Evolutionary conservation across 1,140 invertebrate species (phyloP).

Genomic region (Eufriesea mexicana): DNA sequence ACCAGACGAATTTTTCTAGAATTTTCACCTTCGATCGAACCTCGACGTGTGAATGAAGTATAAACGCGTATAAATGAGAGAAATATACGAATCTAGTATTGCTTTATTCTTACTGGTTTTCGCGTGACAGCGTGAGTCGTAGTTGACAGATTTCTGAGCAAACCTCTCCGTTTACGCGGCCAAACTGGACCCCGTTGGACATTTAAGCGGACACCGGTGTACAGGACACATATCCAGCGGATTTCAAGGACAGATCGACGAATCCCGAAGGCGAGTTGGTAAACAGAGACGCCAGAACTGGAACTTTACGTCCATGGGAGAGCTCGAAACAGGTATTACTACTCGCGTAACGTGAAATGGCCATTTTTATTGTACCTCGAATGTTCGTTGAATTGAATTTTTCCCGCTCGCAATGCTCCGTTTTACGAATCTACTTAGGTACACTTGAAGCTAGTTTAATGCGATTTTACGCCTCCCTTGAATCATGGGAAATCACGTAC

Average conservation of each 20-base stretch:
- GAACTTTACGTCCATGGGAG: neutral
- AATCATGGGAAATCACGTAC: conserved; percentile 15
- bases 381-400: neutral
- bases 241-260: conserved; percentile 6
- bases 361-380: neutral
- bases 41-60: too few relatives aligned
- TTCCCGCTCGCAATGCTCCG: neutral
- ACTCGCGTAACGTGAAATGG: neutral
- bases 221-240: neutral
- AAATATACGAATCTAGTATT: too few relatives aligned
- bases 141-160: too few relatives aligned
- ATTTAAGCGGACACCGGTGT: neutral
- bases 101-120: too few relatives aligned
- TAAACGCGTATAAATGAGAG: too few relatives aligned
- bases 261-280: conserved; percentile 19
- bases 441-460: conserved; percentile 17
- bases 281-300: neutral
- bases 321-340: neutral
- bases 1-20: too few relatives aligned
- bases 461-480: neutral
- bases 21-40: too few relatives aligned
- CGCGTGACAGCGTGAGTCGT: too few relatives aligned
- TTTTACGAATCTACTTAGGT: neutral
- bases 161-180: too few relatives aligned
- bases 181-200: too few relatives aligned